A percentile compares a stretch with the other conserved stretches of the same genome.
phyloP scores from a whole-genome alignment of 2,113 vertebrate genomes.

The Oceanites oceanicus region DNA sequence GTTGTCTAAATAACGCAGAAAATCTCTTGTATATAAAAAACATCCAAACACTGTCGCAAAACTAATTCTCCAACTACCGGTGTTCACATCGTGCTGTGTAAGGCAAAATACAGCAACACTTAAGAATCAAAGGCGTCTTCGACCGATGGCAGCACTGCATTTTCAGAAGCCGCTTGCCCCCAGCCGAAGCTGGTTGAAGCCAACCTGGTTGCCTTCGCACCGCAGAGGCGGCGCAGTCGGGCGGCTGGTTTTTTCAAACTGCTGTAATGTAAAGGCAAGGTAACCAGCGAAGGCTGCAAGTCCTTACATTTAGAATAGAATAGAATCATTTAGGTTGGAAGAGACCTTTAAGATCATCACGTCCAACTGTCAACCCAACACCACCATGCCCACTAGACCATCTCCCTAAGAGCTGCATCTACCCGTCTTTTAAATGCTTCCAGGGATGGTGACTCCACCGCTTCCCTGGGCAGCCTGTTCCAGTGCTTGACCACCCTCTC shows the following conservation, averaged over 20 bases:
- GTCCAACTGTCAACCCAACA: too few species aligned
- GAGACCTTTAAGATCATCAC: too few species aligned
- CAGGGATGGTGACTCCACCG: too few species aligned
- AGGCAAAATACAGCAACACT: neutral
- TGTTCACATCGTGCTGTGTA: rapidly evolving
- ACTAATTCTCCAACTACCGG: neutral
- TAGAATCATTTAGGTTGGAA: too few species aligned
- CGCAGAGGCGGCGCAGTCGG: rapidly evolving
- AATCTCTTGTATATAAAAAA: neutral
- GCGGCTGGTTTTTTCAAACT: neutral
- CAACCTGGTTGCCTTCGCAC: neutral
- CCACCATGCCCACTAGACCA: too few species aligned
- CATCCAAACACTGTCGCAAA: neutral
- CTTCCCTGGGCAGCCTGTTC: too few species aligned
- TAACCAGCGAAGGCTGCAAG: neutral
- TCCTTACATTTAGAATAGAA: too few species aligned
- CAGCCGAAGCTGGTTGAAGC: neutral
- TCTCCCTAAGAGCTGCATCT: too few species aligned
- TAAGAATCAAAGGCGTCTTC: neutral
- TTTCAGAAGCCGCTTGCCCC: neutral
- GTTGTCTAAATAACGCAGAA: neutral
- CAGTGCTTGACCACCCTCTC: too few species aligned
- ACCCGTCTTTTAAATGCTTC: too few species aligned
- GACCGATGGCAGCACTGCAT: rapidly evolving
- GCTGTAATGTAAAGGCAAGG: neutral